These are phyloP conservation scores for Epicauta chinensis DNA, from an alignment of 1,140 invertebrate genomes.

Conservation along the genomic window DNA sequence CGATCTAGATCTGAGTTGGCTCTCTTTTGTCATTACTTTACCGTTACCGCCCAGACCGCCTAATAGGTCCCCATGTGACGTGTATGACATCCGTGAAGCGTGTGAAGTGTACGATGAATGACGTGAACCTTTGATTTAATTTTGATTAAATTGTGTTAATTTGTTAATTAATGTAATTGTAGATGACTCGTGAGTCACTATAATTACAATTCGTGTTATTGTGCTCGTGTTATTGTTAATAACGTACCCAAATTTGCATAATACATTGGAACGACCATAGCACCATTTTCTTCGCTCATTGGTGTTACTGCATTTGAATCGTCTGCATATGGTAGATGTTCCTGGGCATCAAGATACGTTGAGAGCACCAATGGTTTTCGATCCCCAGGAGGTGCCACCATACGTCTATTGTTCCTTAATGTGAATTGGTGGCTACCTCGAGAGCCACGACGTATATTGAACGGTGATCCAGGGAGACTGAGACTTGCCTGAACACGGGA, in stretches of 20 bases:
- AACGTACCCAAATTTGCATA: slow-evolving; percentile 66
- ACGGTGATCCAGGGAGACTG: slow-evolving; percentile 94
- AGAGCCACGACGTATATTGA: slow-evolving; percentile 82
- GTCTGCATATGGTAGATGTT: slow-evolving; percentile 94
- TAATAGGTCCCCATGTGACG: slow-evolving; percentile 84
- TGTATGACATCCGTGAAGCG: slow-evolving; percentile 85
- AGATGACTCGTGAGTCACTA: no score
- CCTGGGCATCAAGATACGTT: slow-evolving; percentile 91
- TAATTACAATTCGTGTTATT: not conserved
- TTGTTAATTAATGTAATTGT: no score
- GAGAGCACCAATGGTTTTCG: slow-evolving; percentile 90
- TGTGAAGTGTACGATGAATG: slow-evolving; percentile 94
- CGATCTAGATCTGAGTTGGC: slow-evolving; percentile 67
- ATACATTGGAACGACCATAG: slow-evolving; percentile 86
- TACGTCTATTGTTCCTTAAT: slow-evolving; percentile 69
- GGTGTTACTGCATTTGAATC: slow-evolving; percentile 96
- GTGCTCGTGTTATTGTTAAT: not conserved
- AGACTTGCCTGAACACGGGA: slow-evolving; percentile 75
- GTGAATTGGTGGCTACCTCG: slow-evolving; percentile 88
- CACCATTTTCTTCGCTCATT: slow-evolving; percentile 95
- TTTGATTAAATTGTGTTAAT: not conserved
- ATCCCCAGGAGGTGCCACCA: slow-evolving; percentile 64
- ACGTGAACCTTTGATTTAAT: slow-evolving; percentile 57
- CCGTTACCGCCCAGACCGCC: slow-evolving; percentile 61
- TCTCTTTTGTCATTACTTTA: slow-evolving; percentile 75